phyloP scores from a whole-genome alignment of 1,140 invertebrate species.

The Danaus melanippus region DNA sequence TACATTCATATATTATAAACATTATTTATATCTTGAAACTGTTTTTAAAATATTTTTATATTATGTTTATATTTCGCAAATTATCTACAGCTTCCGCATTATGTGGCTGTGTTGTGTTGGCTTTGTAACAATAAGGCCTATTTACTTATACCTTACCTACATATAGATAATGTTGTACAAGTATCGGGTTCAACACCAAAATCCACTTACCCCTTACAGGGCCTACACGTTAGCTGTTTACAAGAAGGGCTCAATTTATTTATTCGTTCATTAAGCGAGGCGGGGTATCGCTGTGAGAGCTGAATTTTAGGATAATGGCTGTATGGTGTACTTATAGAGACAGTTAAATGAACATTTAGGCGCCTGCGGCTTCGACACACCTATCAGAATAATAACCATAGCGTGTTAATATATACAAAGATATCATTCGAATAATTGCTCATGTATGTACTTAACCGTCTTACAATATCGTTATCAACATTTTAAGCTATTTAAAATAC shows the following conservation, averaged over 20 bases:
- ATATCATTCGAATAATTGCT: background rate
- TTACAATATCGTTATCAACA: too few relatives aligned
- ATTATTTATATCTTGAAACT: too few relatives aligned
- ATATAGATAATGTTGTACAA: conserved; percentile 40
- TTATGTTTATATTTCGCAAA: too few relatives aligned
- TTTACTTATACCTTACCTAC: too few relatives aligned
- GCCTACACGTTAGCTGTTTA: conserved; percentile 57
- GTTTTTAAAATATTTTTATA: too few relatives aligned
- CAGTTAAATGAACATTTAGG: conserved; percentile 36
- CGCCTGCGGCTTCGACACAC: conserved; percentile 29
- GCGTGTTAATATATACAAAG: conserved; percentile 2
- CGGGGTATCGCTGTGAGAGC: conserved; percentile 53
- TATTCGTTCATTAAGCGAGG: conserved; percentile 67
- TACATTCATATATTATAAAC: too few relatives aligned
- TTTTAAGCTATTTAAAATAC: background rate
- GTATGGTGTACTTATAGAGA: conserved; percentile 42
- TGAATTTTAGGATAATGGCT: conserved; percentile 67
- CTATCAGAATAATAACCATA: conserved; percentile 4
- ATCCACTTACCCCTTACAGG: conserved; percentile 67
- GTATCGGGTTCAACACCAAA: conserved; percentile 65
- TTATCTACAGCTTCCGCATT: too few relatives aligned
- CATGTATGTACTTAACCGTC: too few relatives aligned
- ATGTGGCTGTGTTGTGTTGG: too few relatives aligned
- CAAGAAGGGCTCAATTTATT: conserved; percentile 69
- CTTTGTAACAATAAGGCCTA: too few relatives aligned